phyloP scores from a whole-genome alignment of 2,113 vertebrate genomes.

The Hippocampus guttulatus region DNA sequence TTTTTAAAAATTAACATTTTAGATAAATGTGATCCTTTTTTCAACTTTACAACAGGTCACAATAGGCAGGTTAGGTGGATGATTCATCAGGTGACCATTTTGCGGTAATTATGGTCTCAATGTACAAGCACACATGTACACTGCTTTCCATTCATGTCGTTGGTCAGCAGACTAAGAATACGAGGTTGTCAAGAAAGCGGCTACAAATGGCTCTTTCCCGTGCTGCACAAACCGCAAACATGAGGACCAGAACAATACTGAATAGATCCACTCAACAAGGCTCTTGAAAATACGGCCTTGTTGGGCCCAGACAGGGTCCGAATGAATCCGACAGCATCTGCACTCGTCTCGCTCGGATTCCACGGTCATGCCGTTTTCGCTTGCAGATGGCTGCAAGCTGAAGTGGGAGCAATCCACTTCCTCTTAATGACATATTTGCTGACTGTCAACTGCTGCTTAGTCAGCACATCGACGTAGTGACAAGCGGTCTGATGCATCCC shows the following conservation, averaged over 20 bases:
- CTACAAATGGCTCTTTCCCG: background rate
- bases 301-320: background rate
- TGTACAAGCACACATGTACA: background rate
- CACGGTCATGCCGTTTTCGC: background rate
- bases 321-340: background rate
- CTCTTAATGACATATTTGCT: conserved; percentile 49
- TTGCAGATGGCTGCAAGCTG: conserved; percentile 25
- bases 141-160: background rate
- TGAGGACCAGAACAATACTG: background rate
- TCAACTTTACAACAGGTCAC: background rate
- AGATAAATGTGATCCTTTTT: too few species aligned
- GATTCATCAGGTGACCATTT: background rate
- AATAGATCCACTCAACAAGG: background rate
- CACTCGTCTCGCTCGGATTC: background rate
- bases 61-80: background rate
- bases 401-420: conserved; percentile 62
- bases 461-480: conserved; percentile 24
- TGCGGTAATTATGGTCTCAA: background rate
- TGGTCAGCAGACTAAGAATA: background rate
- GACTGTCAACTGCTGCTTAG: conserved; percentile 38
- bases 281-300: background rate
- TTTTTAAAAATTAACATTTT: too few species aligned
- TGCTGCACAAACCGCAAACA: background rate
- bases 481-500: conserved; percentile 2
- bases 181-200: background rate